Evolutionary conservation across 2,113 vertebrate species (phyloP), one percentile per base, ranked within the genome.

Genomic region (Turdus rufiventris): DNA sequence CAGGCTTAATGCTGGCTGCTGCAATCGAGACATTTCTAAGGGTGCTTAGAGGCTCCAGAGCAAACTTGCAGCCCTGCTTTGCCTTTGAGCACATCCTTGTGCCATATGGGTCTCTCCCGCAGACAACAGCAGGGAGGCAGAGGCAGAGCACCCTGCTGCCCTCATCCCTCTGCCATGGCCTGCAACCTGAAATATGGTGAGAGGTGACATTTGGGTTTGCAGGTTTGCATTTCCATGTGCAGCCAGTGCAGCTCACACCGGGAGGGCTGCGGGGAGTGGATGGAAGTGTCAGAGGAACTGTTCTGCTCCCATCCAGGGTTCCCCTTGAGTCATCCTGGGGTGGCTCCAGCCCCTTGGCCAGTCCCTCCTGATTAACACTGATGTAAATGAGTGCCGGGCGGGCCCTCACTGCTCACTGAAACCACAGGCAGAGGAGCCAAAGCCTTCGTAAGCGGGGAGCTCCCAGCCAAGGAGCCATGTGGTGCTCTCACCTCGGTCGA

Each of bases 351-450:
- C 72, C 56, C 76, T 78, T 67, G 89, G 91, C 94, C 92, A 94
- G 88, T 91, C 82, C 71, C 75, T 90, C 31, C 92, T 90, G 93
- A 95, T 92, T 80, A 96, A 83, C 72, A n/a, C 68, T 93, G 94
- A 94, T 95, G 93, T 78, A 90, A 95, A 90, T 1, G 82, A 95
- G 66, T 0, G 2, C 68, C 1, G n/a, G 95, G 95, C 12, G 14
- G 89, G 96, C 85, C 95, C 60, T 76, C 43, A 5, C 70, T 87
- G 72, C 88, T 81, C 26, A 1, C 72, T 63, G 77, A 45, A 86
- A 84, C 36, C 28, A 0, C 86, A 67, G 62, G 67, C 60, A 57
- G 63, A 77, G 61, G 33, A 88, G 92, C 82, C 91, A 94, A 88
- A 77, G 51, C 53, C 88, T 94, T 90, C 1, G 57, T 94, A 90